Evolutionary conservation across 1,140 invertebrate species (phyloP).

Genomic region (Neodiprion lecontei): DNA sequence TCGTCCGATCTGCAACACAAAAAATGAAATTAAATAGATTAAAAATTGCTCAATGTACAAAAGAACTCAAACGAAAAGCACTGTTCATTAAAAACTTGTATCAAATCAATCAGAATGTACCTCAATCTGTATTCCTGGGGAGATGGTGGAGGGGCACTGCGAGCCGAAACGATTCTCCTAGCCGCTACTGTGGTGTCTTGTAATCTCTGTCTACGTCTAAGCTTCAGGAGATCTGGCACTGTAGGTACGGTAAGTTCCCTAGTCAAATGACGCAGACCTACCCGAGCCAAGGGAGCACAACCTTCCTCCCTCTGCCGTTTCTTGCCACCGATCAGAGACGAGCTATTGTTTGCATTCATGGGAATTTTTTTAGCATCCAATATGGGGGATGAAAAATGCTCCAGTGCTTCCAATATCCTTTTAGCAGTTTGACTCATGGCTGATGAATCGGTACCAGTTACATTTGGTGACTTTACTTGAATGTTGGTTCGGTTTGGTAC

Average conservation of each 20-base stretch:
- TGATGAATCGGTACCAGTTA: constrained; percentile 40
- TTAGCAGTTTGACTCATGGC: constrained; percentile 69
- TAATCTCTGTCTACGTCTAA: constrained; percentile 62
- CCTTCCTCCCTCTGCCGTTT: constrained; percentile 45
- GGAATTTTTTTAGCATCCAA: constrained; percentile 76
- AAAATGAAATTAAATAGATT: constrained; percentile 35
- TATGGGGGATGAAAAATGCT: constrained; percentile 76
- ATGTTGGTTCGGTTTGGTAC: constrained; percentile 54
- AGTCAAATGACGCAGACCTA: constrained; percentile 57
- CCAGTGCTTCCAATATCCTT: constrained; percentile 74
- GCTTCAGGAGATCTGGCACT: constrained; percentile 67
- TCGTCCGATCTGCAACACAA: constrained; percentile 41
- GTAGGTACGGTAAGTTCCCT: constrained; percentile 65
- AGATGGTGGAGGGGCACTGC: constrained; percentile 30
- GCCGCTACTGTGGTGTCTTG: constrained; percentile 69
- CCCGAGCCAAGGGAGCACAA: constrained; percentile 30
- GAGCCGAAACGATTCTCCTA: constrained; percentile 67
- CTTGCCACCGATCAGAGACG: constrained; percentile 25
- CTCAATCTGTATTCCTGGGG: constrained; percentile 52
- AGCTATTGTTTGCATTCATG: constrained; percentile 34
- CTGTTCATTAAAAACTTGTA: background rate
- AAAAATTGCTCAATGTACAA: constrained; percentile 18
- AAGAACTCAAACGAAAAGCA: background rate
- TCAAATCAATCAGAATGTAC: constrained; percentile 28
- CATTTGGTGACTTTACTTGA: constrained; percentile 61